Conservation (phyloP, 2,888 invertebrate genomes). For the Acanthopleura granulata region DNA sequence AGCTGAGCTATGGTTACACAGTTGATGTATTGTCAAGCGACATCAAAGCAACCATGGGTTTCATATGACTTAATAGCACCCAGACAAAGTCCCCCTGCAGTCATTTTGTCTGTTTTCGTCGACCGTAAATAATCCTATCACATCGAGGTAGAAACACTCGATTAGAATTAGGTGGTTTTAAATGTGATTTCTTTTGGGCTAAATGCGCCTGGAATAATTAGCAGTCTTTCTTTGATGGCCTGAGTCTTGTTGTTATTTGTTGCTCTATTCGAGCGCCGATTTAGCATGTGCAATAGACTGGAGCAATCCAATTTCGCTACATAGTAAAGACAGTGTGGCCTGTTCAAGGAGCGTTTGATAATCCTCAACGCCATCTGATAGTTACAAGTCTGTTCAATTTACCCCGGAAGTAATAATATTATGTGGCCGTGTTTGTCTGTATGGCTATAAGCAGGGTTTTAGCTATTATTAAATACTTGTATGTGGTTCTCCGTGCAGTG, state of each 20-base stretch:
- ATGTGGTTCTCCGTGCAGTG: too few species aligned
- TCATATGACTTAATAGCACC: too few species aligned
- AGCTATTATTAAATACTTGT: too few species aligned
- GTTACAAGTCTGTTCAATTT: slow-evolving; percentile 6
- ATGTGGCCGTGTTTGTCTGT: too few species aligned
- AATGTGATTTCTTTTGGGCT: background rate
- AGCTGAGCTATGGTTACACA: too few species aligned
- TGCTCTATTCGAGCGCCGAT: background rate
- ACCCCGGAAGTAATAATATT: slow-evolving; percentile 2
- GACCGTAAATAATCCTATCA: background rate
- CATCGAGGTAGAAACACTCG: background rate
- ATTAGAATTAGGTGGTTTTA: background rate
- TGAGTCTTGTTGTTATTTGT: background rate
- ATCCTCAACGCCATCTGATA: background rate
- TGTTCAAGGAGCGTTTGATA: background rate
- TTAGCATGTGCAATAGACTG: background rate
- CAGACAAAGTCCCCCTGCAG: background rate
- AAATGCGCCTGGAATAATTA: background rate
- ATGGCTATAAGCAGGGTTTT: too few species aligned
- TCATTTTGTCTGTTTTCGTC: slow-evolving; percentile 8
- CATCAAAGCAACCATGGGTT: too few species aligned
- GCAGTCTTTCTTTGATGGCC: background rate
- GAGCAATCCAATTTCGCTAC: background rate
- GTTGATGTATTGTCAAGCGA: too few species aligned
- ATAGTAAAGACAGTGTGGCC: background rate